Evolutionary conservation across 2,888 invertebrate genomes (phyloP), one percentile per base, ranked within the genome.

Genomic region (Meiosimyza platycephala): DNA sequence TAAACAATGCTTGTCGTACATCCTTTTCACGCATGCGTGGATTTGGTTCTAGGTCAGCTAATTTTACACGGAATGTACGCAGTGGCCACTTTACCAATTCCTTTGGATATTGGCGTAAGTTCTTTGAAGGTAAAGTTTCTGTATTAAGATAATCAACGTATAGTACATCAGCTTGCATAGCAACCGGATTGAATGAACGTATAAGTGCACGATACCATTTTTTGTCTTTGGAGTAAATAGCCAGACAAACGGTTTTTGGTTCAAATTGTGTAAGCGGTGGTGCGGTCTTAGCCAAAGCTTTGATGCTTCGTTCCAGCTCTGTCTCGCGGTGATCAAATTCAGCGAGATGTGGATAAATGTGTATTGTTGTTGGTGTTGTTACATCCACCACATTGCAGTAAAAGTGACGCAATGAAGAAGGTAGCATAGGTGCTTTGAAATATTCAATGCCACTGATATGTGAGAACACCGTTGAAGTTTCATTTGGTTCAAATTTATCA

Each of bases 71-170:
- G 22, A 90, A 82, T 12, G 89, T 89, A 0, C 88, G 88, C 4
- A 91, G 88, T 0, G 91, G 90, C 69, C 90, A 83, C 54, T 84
- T 80, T 1, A 88, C 80, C 86, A 90, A 90, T 47, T 90, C 87
- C 0, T 86, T 83, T 52, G 85, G 86, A 72, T 90, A 90, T 80
- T 88, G 88, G 72, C 89, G 89, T 0, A 90, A 84, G 74, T 90
- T 85, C 11, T 84, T 79, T 22, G 86, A 78, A 0, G 88, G 76
- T 22, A 92, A 86, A 0, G 87, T 79, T 81, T 92, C 92, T 9
- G 88, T 85, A 79, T 94, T 93, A 2, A 95, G 93, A 80, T 90
- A 95, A 85, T 95, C 95, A 0, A 95, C 91, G 84, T 92, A 95
- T 76, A 89, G 88, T 0, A 95, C 91, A 79, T 89, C 89, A 0